A percentile compares a stretch with the other conserved stretches of the same genome.
These are phyloP conservation scores for Cheilosia scutellata DNA, from an alignment of 2,888 invertebrate genomes.

Conservation along the genomic window DNA sequence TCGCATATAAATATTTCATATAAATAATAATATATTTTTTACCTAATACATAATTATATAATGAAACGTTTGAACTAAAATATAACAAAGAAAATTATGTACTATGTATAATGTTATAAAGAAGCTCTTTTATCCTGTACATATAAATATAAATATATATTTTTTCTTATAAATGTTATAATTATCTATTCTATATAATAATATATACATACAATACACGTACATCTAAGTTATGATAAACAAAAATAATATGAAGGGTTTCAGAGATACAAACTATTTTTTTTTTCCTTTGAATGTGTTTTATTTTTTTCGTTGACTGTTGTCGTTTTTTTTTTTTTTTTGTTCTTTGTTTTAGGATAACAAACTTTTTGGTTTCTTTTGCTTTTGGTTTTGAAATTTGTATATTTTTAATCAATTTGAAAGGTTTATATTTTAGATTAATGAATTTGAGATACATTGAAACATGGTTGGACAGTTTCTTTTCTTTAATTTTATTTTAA, in stretches of 20 bases:
- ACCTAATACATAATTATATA: constrained; percentile 51
- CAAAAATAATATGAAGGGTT: constrained; percentile 56
- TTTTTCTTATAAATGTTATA: constrained; percentile 64
- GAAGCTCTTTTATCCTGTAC: constrained; percentile 53
- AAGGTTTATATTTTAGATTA: neutral
- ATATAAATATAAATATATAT: constrained; percentile 55
- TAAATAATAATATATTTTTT: constrained; percentile 65
- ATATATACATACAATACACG: constrained; percentile 45
- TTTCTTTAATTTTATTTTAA: constrained; percentile 17
- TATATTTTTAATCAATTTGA: constrained; percentile 2
- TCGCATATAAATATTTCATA: constrained; percentile 36
- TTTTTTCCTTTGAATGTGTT: constrained; percentile 50
- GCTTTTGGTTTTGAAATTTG: constrained; percentile 3
- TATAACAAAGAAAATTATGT: constrained; percentile 56
- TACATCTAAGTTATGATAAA: constrained; percentile 59
- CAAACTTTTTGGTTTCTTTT: constrained; percentile 3
- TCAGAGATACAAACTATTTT: constrained; percentile 65
- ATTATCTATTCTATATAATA: constrained; percentile 47
- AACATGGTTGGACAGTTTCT: constrained; percentile 5
- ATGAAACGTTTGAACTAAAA: constrained; percentile 54
- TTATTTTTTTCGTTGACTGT: constrained; percentile 21
- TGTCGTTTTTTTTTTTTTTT: constrained; percentile 8
- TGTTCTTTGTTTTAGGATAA: neutral
- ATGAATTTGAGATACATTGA: neutral
- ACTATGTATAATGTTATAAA: constrained; percentile 42